Percentiles rank a stretch among this genome's conserved stretches.
Conservation (phyloP, 2,797 vertebrate species). For the Alfaro cultratus region DNA sequence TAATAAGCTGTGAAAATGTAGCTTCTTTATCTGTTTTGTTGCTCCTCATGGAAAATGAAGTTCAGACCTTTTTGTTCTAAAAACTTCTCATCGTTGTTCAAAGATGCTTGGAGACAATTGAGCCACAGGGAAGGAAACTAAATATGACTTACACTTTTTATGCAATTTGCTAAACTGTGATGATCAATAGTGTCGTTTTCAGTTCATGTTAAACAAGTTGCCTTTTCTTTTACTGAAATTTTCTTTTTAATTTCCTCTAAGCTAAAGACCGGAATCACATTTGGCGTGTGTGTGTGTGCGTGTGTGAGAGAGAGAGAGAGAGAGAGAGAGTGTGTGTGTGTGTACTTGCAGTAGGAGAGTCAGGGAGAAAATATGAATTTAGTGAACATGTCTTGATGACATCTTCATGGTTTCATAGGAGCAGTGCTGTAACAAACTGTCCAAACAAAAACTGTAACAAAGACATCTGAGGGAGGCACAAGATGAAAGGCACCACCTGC, state of each 20-base stretch:
- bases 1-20: neutral
- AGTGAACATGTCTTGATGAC: neutral
- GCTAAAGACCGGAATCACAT: neutral
- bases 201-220: neutral
- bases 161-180: neutral
- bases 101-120: neutral
- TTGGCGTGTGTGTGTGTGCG: neutral
- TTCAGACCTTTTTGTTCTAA: neutral
- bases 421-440: neutral
- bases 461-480: neutral
- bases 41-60: neutral
- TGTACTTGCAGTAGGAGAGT: neutral
- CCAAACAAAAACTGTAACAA: conserved; percentile 2
- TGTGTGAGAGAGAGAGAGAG: too few relatives aligned
- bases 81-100: neutral
- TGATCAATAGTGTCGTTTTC: neutral
- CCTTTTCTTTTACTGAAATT: neutral
- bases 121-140: neutral
- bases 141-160: neutral
- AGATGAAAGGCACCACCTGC: neutral
- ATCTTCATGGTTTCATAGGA: neutral
- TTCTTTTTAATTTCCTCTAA: neutral
- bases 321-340: neutral
- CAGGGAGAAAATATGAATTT: neutral
- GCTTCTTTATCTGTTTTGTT: neutral